phyloP scores from a whole-genome alignment of 2,113 vertebrate genomes.

The Penelope pileata region DNA sequence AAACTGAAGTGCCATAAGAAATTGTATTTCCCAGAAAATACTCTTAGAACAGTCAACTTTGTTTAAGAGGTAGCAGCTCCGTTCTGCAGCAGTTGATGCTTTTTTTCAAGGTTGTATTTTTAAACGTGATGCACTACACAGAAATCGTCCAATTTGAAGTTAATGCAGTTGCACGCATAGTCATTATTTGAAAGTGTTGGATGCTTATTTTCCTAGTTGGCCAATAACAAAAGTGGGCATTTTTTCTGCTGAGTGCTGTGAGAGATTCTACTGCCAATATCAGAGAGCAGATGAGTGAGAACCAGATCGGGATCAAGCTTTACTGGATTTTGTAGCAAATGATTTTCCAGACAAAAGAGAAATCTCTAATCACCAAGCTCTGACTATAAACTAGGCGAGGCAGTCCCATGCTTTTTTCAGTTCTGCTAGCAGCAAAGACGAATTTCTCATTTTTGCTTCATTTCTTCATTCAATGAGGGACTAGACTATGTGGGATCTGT shows the following conservation, averaged over 20 bases:
- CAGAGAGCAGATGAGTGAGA: background rate
- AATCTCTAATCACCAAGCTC: background rate
- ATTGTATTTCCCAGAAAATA: background rate
- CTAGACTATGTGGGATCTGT: background rate
- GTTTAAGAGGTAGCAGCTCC: background rate
- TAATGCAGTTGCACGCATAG: background rate
- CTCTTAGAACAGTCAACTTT: background rate
- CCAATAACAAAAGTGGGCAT: background rate
- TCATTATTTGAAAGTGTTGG: background rate
- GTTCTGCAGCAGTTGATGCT: background rate
- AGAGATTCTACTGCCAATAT: background rate
- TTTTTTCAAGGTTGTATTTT: background rate
- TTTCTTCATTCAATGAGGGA: background rate
- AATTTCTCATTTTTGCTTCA: background rate
- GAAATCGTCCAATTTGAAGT: background rate
- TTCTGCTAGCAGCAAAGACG: background rate
- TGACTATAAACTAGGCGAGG: background rate
- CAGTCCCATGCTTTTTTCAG: background rate
- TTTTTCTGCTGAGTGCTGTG: background rate
- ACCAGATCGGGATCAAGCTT: background rate
- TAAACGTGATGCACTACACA: background rate
- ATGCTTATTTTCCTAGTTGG: background rate
- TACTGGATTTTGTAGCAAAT: background rate
- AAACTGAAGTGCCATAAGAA: background rate
- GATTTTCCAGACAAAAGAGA: background rate